Base-by-base conservation (phyloP, 2,797 vertebrate genomes). In the Sebastiscus tertius region DNA sequence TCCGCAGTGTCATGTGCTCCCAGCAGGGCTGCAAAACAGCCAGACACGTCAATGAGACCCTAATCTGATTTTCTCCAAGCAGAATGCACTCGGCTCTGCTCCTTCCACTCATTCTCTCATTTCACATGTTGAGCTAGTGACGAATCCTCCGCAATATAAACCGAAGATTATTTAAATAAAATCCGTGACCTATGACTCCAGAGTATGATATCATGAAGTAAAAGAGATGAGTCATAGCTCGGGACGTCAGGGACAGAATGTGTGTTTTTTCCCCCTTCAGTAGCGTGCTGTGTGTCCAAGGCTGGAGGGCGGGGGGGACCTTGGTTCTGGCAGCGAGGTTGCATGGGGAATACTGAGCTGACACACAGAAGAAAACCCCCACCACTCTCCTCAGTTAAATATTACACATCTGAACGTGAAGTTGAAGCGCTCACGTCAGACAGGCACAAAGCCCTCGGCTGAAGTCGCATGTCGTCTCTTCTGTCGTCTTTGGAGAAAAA, bases 281-380 rank as follows among this genome's bases (percentile, higher is more conserved):
- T 56, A 56, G 54, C 22, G 54, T 64, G 77, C 66, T 54, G 65
- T 76, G 82, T 46, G 81, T 90, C 76, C 82, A 84, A 75, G 77
- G 79, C 91, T 87, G 79, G 80, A 18, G 42, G 42, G 42, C 2
- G n/a, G 86, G 89, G 89, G 68, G 56, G 88, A 86, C 91, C 92
- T 81, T 55, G 76, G 75, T 79, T 84, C 81, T 70, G 70, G 77
- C 80, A 88, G 81, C 0, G 3, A 39, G 66, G 71, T 62, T 77
- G 85, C 20, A 52, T 31, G 54, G 87, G 82, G 84, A 91, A 93
- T 93, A 89, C 73, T 70, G 75, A 89, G 60, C 63, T 22, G 54
- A 80, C 59, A 82, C 29, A 46, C 72, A 52, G 39, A 83, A 75
- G 74, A 79, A 72, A 54, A 20, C 20, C 49, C 42, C 46, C 0